Evolutionary conservation across 2,113 vertebrate species (phyloP).

Genomic region (Melanotaenia duboulayi): DNA sequence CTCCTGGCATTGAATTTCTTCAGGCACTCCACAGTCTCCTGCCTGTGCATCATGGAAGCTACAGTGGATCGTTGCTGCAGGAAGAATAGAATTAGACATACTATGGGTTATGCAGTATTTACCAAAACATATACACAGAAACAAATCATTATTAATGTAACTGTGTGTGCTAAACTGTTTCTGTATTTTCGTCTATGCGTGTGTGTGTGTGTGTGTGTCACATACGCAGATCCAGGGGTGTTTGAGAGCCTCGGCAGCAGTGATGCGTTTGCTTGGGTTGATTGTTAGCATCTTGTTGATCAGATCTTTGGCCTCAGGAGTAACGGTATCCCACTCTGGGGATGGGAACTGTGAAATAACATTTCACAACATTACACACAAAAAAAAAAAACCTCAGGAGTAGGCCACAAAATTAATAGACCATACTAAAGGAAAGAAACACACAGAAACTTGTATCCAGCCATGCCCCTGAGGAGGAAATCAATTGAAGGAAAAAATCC

Average conservation of each 20-base stretch:
- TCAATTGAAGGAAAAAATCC: background rate
- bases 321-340: slow-evolving; percentile 99
- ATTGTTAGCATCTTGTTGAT: slow-evolving; percentile 99
- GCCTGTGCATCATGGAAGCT: slow-evolving; percentile 99
- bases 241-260: slow-evolving; percentile 93
- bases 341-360: slow-evolving; percentile 90
- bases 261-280: slow-evolving; percentile 97
- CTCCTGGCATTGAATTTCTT: slow-evolving; percentile 98
- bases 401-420: too few species aligned
- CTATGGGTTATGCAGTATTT: background rate
- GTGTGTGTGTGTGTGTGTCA: slow-evolving; percentile 33
- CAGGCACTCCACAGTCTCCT: slow-evolving; percentile 98
- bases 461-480: background rate
- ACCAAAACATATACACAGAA: too few species aligned
- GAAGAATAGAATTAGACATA: slow-evolving; percentile 16
- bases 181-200: background rate
- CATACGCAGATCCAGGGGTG: slow-evolving; percentile 99
- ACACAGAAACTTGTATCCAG: background rate
- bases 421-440: background rate
- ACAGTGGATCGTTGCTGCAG: slow-evolving; percentile 97
- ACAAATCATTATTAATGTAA: too few species aligned
- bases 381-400: background rate
- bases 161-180: slow-evolving; percentile 7
- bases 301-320: slow-evolving; percentile 97
- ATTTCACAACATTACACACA: background rate